phyloP scores from a whole-genome alignment of 2,797 vertebrate species.

The Anableps anableps region DNA sequence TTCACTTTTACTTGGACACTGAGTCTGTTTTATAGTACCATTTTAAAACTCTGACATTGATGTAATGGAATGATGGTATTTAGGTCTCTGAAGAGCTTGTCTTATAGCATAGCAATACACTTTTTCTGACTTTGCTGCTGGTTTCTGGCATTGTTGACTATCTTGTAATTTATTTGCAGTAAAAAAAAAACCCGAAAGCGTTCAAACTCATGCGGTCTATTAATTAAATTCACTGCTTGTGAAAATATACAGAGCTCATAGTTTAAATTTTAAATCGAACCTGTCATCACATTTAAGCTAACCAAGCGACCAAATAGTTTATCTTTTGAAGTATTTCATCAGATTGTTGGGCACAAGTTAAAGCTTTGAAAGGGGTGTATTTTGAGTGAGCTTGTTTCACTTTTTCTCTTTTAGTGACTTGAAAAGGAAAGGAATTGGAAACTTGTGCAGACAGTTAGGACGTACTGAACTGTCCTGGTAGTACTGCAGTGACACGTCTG shows the following conservation, averaged over 20 bases:
- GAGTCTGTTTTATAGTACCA: too few relatives aligned
- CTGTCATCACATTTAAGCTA: neutral
- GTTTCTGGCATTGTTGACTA: neutral
- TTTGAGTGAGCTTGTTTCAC: slow-evolving; percentile 26
- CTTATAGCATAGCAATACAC: too few relatives aligned
- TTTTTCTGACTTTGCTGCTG: too few relatives aligned
- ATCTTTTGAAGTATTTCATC: neutral
- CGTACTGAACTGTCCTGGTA: slow-evolving; percentile 40
- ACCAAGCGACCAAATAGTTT: neutral
- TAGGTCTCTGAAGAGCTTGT: too few relatives aligned
- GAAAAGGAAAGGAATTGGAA: slow-evolving; percentile 78
- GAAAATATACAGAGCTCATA: too few relatives aligned
- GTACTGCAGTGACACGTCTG: slow-evolving; percentile 26
- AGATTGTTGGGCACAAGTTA: slow-evolving; percentile 27
- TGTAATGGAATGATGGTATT: neutral
- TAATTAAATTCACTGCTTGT: too few relatives aligned
- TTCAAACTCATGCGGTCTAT: neutral
- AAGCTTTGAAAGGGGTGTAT: slow-evolving; percentile 31
- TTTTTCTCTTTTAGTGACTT: slow-evolving; percentile 59
- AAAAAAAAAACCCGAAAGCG: neutral
- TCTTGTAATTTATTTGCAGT: too few relatives aligned
- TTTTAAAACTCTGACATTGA: too few relatives aligned
- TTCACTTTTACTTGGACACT: too few relatives aligned
- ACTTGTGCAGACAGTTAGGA: slow-evolving; percentile 35
- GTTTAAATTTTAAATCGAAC: neutral